These are phyloP conservation scores for Sesamia inferens DNA, from an alignment of 2,888 invertebrate genomes.

Conservation along the genomic window DNA sequence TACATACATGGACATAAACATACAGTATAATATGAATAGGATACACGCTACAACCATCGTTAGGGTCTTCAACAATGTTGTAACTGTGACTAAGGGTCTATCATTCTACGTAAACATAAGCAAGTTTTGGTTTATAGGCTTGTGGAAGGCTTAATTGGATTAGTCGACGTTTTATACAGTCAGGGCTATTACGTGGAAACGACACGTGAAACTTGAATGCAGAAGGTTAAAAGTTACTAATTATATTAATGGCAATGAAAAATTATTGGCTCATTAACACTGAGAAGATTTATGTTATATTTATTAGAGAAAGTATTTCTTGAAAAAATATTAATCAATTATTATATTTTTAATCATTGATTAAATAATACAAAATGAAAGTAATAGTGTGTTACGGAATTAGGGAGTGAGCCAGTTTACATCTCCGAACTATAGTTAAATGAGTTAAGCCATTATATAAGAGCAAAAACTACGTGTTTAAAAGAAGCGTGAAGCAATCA, in stretches of 20 bases:
- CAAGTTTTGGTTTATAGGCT: conserved; percentile 40
- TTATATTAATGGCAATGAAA: background rate
- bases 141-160: conserved; percentile 41
- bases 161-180: conserved; percentile 20
- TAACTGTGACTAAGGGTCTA: conserved; percentile 30
- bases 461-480: too few relatives aligned
- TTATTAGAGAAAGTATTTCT: background rate
- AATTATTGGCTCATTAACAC: background rate
- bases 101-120: conserved; percentile 22
- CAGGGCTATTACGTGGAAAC: background rate
- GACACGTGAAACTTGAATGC: background rate
- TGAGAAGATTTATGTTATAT: too few relatives aligned
- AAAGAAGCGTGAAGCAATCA: background rate
- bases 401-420: too few relatives aligned
- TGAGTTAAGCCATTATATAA: too few relatives aligned
- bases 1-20: background rate
- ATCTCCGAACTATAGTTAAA: too few relatives aligned
- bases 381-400: too few relatives aligned
- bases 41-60: conserved; percentile 24
- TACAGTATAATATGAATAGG: conserved; percentile 13
- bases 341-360: too few relatives aligned
- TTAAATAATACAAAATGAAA: background rate
- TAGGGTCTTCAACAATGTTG: conserved; percentile 27
- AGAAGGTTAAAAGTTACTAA: background rate
- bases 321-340: too few relatives aligned